Conservation (phyloP, 2,797 vertebrate genomes). For the Eurystomus glaucurus region DNA sequence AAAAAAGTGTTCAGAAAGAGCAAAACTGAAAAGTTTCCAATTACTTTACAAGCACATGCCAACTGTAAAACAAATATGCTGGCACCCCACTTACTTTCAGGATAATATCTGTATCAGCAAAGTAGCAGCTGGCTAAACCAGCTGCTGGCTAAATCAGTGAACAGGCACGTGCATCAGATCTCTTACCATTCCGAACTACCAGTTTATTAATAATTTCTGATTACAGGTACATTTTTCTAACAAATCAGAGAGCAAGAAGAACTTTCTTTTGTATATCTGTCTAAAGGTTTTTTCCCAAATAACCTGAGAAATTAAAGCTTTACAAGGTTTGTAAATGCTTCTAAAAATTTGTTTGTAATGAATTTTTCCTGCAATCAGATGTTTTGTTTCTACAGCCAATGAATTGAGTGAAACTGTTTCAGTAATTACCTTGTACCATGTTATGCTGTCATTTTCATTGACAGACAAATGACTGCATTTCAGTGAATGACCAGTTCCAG, state of each 20-base stretch:
- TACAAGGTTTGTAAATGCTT: not conserved
- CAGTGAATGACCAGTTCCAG: slow-evolving; percentile 63
- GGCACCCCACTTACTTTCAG: not conserved
- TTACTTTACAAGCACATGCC: not conserved
- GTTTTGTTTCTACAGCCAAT: not conserved
- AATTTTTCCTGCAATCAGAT: not conserved
- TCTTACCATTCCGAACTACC: not conserved
- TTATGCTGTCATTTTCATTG: slow-evolving; percentile 18
- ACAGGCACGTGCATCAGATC: not conserved
- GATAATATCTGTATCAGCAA: not conserved
- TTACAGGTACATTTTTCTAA: not conserved
- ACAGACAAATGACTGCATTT: slow-evolving; percentile 59
- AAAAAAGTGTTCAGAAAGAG: not conserved
- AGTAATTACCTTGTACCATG: slow-evolving; percentile 81
- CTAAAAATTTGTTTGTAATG: not conserved
- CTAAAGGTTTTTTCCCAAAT: not conserved
- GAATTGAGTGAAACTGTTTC: not conserved
- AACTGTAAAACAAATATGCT: not conserved
- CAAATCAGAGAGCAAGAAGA: not conserved
- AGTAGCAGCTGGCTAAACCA: not conserved
- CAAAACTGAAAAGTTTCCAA: not conserved
- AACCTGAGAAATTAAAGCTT: not conserved
- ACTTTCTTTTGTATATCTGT: not conserved
- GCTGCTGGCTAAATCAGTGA: not conserved
- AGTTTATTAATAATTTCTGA: not conserved